A percentile compares a stretch with the other conserved stretches of the same genome.
Evolutionary conservation across 23 tunicate genomes (phyloP).

Genomic region (Halocynthia roretzi): DNA sequence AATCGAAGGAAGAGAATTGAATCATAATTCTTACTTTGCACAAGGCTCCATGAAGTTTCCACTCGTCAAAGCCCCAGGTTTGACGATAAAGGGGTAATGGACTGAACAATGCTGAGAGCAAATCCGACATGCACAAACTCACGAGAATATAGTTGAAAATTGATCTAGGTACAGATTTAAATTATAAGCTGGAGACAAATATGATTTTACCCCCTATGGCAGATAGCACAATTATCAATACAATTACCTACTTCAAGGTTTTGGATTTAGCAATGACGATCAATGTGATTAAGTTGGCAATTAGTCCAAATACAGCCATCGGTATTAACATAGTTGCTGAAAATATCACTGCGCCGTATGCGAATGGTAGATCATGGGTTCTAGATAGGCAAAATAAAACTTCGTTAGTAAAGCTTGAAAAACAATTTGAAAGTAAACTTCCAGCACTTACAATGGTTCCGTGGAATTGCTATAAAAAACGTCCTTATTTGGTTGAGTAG

Average conservation of each 20-base stretch:
- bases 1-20: background rate
- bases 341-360: conserved; percentile 15
- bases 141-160: conserved; percentile 17
- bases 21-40: conserved; percentile 10
- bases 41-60: background rate
- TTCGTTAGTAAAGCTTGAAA: too few species aligned
- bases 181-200: too few species aligned
- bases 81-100: conserved; percentile 18
- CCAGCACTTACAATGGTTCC: too few species aligned
- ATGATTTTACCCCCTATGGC: too few species aligned
- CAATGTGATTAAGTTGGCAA: conserved; percentile 20
- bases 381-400: background rate
- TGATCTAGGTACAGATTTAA: background rate
- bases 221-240: background rate
- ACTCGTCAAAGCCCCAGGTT: conserved; percentile 26
- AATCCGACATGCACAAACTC: conserved; percentile 21
- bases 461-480: too few species aligned
- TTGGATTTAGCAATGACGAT: conserved; percentile 24
- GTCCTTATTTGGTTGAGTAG: too few species aligned
- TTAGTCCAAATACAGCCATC: conserved; percentile 22
- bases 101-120: conserved; percentile 21
- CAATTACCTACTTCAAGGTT: conserved; percentile 11
- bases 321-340: conserved; percentile 23
- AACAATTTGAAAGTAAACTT: too few species aligned
- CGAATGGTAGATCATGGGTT: conserved; percentile 5